Evolutionary conservation across 2,888 invertebrate species (phyloP).

Genomic region (Lasioglossum oenotherae): DNA sequence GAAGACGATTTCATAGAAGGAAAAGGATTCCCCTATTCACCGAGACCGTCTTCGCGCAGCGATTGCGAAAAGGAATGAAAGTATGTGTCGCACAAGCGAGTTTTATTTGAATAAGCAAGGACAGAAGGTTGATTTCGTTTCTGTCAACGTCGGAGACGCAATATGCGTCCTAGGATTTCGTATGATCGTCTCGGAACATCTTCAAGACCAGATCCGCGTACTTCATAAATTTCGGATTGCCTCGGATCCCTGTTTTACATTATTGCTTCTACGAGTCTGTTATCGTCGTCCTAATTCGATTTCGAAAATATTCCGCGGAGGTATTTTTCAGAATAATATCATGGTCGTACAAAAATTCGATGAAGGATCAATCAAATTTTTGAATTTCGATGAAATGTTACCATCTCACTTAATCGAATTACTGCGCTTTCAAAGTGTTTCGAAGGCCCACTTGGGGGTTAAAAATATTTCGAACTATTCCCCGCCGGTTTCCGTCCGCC

Average conservation of each 20-base stretch:
- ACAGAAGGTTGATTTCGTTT: slow-evolving; percentile 47
- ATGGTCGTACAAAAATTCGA: neutral
- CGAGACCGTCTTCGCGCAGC: neutral
- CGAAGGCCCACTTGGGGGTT: neutral
- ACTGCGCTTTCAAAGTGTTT: neutral
- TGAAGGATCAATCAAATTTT: neutral
- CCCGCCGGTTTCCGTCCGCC: neutral
- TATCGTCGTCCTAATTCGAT: neutral
- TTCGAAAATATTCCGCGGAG: neutral
- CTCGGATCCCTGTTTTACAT: slow-evolving; percentile 16
- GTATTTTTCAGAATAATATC: neutral
- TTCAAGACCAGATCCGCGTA: neutral
- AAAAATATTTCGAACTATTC: neutral
- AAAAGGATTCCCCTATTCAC: slow-evolving; percentile 3
- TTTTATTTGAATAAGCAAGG: slow-evolving; percentile 36
- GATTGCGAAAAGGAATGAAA: neutral
- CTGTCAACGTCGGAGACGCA: slow-evolving; percentile 39
- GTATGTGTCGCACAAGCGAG: slow-evolving; percentile 36
- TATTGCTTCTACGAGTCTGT: slow-evolving; percentile 18
- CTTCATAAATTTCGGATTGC: slow-evolving; percentile 48
- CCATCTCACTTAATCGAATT: too few species aligned
- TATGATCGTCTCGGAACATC: slow-evolving; percentile 13
- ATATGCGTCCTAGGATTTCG: slow-evolving; percentile 30
- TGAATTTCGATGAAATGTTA: neutral
- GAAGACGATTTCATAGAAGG: slow-evolving; percentile 1